A percentile compares a stretch with the other conserved stretches of the same genome.
These are phyloP conservation scores for Rhizomys pruinosus DNA, from an alignment of 2,113 vertebrate species.

Conservation along the genomic window DNA sequence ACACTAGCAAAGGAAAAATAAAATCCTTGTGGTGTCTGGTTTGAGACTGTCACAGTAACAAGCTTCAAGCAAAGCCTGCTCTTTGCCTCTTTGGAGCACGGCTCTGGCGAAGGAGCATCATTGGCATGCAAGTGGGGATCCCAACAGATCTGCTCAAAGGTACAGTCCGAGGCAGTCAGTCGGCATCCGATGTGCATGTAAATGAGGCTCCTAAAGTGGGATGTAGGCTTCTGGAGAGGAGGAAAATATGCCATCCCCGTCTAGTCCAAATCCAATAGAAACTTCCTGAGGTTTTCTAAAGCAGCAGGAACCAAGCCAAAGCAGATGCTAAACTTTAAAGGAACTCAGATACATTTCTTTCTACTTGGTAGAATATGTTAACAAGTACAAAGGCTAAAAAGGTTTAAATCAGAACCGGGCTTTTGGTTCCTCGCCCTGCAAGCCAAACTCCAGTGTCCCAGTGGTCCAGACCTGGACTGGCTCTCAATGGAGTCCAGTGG, in stretches of 20 bases:
- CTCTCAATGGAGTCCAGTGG: background rate
- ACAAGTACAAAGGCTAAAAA: background rate
- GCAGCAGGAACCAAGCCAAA: slow-evolving; percentile 82
- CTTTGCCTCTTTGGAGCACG: slow-evolving; percentile 82
- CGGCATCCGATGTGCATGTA: slow-evolving; percentile 87
- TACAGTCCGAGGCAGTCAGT: slow-evolving; percentile 90
- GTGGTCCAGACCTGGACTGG: background rate
- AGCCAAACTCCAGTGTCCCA: background rate
- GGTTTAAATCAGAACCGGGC: slow-evolving; percentile 55
- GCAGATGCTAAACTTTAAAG: slow-evolving; percentile 76
- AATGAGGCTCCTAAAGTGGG: slow-evolving; percentile 88
- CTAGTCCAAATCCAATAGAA: slow-evolving; percentile 86
- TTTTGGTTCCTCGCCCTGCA: too few species aligned
- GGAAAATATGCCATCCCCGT: slow-evolving; percentile 84
- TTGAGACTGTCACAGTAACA: slow-evolving; percentile 85
- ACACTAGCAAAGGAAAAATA: slow-evolving; percentile 70
- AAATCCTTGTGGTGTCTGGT: slow-evolving; percentile 82
- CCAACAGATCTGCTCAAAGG: slow-evolving; percentile 89
- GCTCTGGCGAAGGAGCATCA: slow-evolving; percentile 85
- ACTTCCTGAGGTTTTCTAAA: slow-evolving; percentile 81
- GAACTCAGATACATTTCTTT: slow-evolving; percentile 65
- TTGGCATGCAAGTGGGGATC: slow-evolving; percentile 88
- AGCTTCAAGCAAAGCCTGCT: slow-evolving; percentile 87
- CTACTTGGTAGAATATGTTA: background rate
- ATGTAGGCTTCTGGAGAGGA: slow-evolving; percentile 85